Conservation (phyloP, 2,113 vertebrate genomes). For the Varanus komodoensis region DNA sequence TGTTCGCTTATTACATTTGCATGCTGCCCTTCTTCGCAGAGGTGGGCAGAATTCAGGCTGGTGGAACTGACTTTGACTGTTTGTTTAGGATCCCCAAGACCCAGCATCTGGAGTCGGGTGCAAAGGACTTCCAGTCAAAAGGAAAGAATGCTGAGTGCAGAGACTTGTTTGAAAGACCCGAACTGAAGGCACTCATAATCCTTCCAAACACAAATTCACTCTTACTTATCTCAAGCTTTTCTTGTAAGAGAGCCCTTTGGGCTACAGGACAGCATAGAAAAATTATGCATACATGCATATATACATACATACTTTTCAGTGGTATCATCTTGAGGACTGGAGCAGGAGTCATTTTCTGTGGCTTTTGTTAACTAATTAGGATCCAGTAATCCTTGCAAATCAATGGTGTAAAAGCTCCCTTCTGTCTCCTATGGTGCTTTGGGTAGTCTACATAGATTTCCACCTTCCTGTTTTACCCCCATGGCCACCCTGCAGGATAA, state of each 20-base stretch:
- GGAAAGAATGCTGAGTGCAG: background rate
- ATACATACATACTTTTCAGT: background rate
- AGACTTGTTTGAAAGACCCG: background rate
- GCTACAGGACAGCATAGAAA: too few relatives aligned
- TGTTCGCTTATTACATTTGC: background rate
- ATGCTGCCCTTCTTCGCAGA: background rate
- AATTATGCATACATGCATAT: too few relatives aligned
- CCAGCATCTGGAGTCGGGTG: background rate
- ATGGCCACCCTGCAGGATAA: background rate
- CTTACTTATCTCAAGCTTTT: background rate
- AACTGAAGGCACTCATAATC: background rate
- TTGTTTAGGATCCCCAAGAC: background rate
- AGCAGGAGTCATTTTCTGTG: background rate
- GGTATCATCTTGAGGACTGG: background rate
- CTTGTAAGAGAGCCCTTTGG: too few relatives aligned
- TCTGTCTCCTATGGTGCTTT: background rate
- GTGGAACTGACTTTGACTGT: background rate
- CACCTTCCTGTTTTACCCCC: background rate
- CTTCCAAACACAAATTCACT: background rate
- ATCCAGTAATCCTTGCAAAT: background rate
- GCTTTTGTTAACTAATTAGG: background rate
- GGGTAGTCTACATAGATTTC: background rate
- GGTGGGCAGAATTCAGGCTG: background rate
- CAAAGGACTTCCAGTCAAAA: background rate
- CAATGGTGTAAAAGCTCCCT: too few relatives aligned